These are phyloP conservation scores for Folsomia candida DNA, from an alignment of 2,888 invertebrate species.

Conservation along the genomic window DNA sequence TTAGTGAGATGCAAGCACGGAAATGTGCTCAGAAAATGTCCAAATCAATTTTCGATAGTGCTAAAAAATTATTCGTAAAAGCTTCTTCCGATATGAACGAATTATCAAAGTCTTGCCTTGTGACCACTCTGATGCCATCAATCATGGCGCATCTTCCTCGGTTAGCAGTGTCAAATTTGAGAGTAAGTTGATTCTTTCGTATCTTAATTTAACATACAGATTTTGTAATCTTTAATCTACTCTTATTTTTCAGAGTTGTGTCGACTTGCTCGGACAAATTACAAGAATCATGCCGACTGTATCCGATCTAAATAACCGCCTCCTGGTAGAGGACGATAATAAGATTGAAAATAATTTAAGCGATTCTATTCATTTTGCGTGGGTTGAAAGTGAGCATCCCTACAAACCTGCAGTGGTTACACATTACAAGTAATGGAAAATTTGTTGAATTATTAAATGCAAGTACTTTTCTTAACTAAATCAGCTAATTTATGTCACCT, in stretches of 20 bases:
- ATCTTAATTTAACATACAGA: no score
- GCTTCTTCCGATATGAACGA: constrained; percentile 54
- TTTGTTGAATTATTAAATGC: not conserved
- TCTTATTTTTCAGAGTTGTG: constrained; percentile 73
- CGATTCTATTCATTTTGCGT: constrained; percentile 73
- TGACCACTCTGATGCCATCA: constrained; percentile 77
- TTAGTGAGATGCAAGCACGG: constrained; percentile 65
- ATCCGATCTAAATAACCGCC: constrained; percentile 68
- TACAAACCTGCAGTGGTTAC: constrained; percentile 84
- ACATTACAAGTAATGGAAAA: constrained; percentile 66
- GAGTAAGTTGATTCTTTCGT: constrained; percentile 61
- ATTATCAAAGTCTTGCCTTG: constrained; percentile 63
- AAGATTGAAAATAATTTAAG: constrained; percentile 14
- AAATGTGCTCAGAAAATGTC: constrained; percentile 63
- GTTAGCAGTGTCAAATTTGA: constrained; percentile 75
- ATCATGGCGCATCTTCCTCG: constrained; percentile 82
- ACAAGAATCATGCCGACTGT: constrained; percentile 86
- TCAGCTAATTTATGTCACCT: constrained; percentile 4
- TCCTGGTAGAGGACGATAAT: constrained; percentile 18
- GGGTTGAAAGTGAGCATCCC: constrained; percentile 95
- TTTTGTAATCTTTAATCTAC: no score
- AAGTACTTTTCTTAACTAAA: not conserved
- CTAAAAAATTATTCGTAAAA: constrained; percentile 41
- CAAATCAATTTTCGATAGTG: constrained; percentile 44
- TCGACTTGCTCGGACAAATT: constrained; percentile 79